Conservation (phyloP, 1,140 invertebrate species). For the Achatina immaculata region DNA sequence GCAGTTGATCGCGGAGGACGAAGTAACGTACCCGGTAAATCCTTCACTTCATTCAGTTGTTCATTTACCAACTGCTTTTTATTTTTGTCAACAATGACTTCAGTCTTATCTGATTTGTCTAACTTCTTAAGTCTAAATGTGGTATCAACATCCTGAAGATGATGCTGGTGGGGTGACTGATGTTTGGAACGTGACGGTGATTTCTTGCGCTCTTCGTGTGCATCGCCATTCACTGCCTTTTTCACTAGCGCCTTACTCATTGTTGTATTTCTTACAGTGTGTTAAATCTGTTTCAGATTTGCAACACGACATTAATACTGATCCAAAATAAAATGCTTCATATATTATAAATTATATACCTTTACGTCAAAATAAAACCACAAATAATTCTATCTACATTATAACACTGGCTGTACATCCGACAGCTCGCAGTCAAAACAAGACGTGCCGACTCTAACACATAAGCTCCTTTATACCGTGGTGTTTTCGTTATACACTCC, state of each 20-base stretch:
- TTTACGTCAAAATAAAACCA: not conserved
- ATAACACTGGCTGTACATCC: conserved; percentile 11
- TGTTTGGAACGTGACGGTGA: conserved; percentile 32
- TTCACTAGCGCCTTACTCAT: conserved; percentile 44
- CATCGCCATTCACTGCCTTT: conserved; percentile 44
- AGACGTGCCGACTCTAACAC: not conserved
- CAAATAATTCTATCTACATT: not conserved
- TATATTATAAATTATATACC: not conserved
- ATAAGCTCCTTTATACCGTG: not conserved
- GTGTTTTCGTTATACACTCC: not conserved
- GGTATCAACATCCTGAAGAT: conserved; percentile 13
- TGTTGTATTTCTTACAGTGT: conserved; percentile 13
- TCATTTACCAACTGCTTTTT: conserved; percentile 31
- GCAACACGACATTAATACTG: conserved; percentile 24
- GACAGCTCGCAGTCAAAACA: conserved; percentile 11
- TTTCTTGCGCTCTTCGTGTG: conserved; percentile 29
- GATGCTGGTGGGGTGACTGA: conserved; percentile 4
- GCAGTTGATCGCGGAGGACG: not conserved
- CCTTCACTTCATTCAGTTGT: conserved; percentile 35
- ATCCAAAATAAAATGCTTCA: no score
- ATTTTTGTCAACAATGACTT: conserved; percentile 36
- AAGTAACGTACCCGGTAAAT: conserved; percentile 7
- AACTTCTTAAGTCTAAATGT: conserved; percentile 14
- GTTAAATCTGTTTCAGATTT: conserved; percentile 19
- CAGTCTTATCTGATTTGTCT: conserved; percentile 21